Evolutionary conservation across 2,888 invertebrate species (phyloP), one percentile per base, ranked within the genome.

Genomic region (Allygus modestus): DNA sequence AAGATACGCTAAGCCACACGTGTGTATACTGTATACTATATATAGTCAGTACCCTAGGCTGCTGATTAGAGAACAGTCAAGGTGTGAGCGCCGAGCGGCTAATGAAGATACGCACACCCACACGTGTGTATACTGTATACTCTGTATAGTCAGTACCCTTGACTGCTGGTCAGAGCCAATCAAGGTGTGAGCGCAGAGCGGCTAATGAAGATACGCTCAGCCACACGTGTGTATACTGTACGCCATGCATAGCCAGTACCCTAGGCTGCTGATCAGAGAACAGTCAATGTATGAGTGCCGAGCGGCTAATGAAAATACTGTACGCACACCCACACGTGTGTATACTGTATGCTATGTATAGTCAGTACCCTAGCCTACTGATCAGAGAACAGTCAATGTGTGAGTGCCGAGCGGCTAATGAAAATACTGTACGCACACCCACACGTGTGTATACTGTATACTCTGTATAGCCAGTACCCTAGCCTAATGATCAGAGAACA

Each of bases 21-120:
- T 51, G n/a, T n/a, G n/a, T 51, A n/a, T 51, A 51, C n/a, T n/a
- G 51, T 15, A 51, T 51, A n/a, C 37, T 37, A 9, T 4, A 7
- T 9, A 4, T 37, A 17, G n/a, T 17, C 51, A 37, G 5, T 37
- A 9, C 37, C 37, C 37, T 7, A 4, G 9, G 37, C 37, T 5
- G 17, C 43, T 41, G 15, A 37, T 9, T n/a, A 37, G 9, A 7
- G 37, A 37, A 9, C 37, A 37, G 4, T 37, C n/a, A n/a, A 9
- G 28, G 69, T 69, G 23, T 58, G 58, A 58, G 58, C 58, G 58
- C 9, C 23, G 58, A 58, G 58, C 58, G 23, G 58, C 58, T 58
- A 58, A 58, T 58, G 20, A 58, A 58, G 58, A 58, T 58, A 58
- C 58, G 58, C 20, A 7, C 58, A 23, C 58, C 58, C 58, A 58